phyloP scores from a whole-genome alignment of 2,888 invertebrate genomes.

The Podotricha telesiphe region DNA sequence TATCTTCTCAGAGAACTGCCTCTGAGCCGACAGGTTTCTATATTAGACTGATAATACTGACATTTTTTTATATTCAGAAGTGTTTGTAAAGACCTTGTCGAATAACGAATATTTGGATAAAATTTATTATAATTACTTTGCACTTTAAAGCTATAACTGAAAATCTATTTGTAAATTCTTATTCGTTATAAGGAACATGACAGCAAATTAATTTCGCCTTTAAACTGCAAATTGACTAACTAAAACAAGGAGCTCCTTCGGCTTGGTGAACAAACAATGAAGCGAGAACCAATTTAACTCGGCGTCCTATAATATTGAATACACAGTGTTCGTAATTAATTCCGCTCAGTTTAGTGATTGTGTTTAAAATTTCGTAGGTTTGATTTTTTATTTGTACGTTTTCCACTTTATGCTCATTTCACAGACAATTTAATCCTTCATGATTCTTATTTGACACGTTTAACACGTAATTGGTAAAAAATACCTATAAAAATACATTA shows the following conservation, averaged over 20 bases:
- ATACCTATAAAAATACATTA: too few relatives aligned
- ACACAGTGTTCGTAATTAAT: slow-evolving; percentile 12
- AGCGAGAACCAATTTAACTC: slow-evolving; percentile 21
- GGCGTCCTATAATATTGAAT: slow-evolving; percentile 8
- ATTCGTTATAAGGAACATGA: neutral
- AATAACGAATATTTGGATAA: too few relatives aligned
- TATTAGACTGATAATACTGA: too few relatives aligned
- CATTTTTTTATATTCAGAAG: too few relatives aligned
- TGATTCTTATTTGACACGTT: too few relatives aligned
- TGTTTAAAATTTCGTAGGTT: neutral
- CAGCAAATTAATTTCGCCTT: slow-evolving; percentile 11
- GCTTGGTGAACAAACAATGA: slow-evolving; percentile 17
- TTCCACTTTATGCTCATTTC: too few relatives aligned
- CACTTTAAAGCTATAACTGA: neutral
- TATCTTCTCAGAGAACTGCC: too few relatives aligned
- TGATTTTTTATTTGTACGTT: neutral
- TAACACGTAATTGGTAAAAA: too few relatives aligned
- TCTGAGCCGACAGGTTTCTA: too few relatives aligned
- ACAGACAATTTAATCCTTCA: too few relatives aligned
- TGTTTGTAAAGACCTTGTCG: too few relatives aligned
- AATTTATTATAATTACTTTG: too few relatives aligned
- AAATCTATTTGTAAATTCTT: neutral
- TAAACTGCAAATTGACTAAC: slow-evolving; percentile 8
- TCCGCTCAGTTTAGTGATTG: neutral
- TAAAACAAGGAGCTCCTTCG: slow-evolving; percentile 12